Evolutionary conservation across 1,140 invertebrate genomes (phyloP), one percentile per base, ranked within the genome.

Genomic region (Drosophila takahashii): DNA sequence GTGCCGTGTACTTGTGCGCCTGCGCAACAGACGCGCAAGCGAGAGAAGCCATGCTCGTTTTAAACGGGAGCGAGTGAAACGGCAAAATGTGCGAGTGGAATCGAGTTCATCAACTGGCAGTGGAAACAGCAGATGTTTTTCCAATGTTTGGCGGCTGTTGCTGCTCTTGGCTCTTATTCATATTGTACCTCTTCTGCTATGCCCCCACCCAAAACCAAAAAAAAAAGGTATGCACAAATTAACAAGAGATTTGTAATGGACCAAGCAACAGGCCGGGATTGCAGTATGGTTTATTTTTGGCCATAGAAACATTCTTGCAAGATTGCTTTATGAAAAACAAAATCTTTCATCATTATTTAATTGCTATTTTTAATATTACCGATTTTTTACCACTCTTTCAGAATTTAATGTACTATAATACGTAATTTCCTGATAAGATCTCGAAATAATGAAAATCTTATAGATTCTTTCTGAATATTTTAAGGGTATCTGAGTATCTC

Each of bases 101-200:
- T 81, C 80, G 89, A 89, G 87, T 89, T 90, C 89, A 90, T 81
- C 87, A 91, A 83, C 86, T 90, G 81, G 72, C 60, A 66, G 37
- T 62, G 56, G 72, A 80, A 76, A 58, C 62, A 83, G 83, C 83
- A 86, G 83, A 86, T 86, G 83, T 86, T 86, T 83, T 81, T 86
- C 75, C 83, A 87, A 87, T 86, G 83, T 77, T 86, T 79, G 79
- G 83, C 81, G 83, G 81, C 81, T 86, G 81, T 78, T 86, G 80
- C 76, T 61, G 52, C 44, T 75, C 47, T 41, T 27, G 41, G 47
- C 42, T 60, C 54, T 66, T 54, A 27, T 64, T 64, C 57, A 18
- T 42, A 18, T 42, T 56, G 22, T 52, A 15, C n/a, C 62, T 67
- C 16, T 9, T 67, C 13, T n/a, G 41, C 9, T 18, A 7, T 47